Base-by-base conservation (phyloP, 2,888 invertebrate species). In the Microctonus hyperodae region DNA sequence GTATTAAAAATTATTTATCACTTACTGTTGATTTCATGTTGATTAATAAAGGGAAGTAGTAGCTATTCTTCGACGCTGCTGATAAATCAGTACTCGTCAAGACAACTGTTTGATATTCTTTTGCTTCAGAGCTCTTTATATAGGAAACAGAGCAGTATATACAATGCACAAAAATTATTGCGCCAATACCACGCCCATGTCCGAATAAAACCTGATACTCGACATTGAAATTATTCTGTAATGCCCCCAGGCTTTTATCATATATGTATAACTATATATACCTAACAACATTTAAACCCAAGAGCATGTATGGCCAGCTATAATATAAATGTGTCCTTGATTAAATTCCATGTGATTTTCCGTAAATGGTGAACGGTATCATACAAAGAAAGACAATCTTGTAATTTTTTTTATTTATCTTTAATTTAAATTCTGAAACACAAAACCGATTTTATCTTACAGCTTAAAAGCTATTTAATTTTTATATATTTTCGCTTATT, bases 21-120 rank as follows among this genome's bases (percentile, higher is more conserved):
- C 80, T 80, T 68, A 81, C 81, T 58, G 78, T 68, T 40, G 69
- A 50, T 67, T 76, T 79, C 81, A 81, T 81, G 69, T 33, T 70
- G 69, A 70, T 72, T 31, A 22, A 58, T 31, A 40, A 44, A 11
- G 58, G 55, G 23, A 25, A 22, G 37, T 56, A 22, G 37, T 56
- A 70, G 75, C 73, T 78, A 72, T 72, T 75, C 74, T 70, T 68
- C 55, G 68, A 73, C 79, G 79, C 79, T 79, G 73, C 73, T 72
- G 73, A 73, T 73, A 68, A 66, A 67, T 72, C 79, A 79, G 79
- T 76, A 79, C 76, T 79, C 79, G 79, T 76, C 69, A 73, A 76
- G 77, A 76, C 74, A 74, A 77, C 73, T 72, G 73, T 51, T 70
- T 72, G 68, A 70, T 68, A 69, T 20, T 55, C 7, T 55, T 48